These are phyloP conservation scores for Trachythela sp. DNA, from an alignment of 64 coral and sea anemone genomes.

Conservation along the genomic window DNA sequence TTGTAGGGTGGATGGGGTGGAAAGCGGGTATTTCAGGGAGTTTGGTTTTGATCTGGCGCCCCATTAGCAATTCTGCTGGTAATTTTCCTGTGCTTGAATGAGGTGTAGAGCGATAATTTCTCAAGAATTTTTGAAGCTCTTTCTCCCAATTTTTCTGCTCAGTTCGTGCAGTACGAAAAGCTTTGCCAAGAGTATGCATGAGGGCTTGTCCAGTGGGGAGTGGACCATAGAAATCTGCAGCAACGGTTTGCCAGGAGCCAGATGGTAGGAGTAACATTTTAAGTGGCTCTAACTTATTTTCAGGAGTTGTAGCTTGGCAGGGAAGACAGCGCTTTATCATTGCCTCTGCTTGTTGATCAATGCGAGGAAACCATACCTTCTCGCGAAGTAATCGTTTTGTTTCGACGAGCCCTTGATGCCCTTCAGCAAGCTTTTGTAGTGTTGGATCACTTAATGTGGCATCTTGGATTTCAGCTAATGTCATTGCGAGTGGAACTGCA, in stretches of 20 bases:
- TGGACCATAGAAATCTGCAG: background rate
- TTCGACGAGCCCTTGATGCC: background rate
- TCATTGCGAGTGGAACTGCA: background rate
- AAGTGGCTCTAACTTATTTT: background rate
- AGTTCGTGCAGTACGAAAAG: conserved; percentile 2
- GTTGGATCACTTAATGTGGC: background rate
- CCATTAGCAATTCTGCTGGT: conserved; percentile 14
- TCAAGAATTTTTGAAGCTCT: conserved; percentile 35
- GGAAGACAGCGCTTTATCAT: background rate
- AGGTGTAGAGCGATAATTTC: conserved; percentile 34
- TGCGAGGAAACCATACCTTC: background rate
- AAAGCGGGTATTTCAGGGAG: background rate
- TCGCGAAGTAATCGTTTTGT: background rate
- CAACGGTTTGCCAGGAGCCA: background rate
- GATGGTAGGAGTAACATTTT: background rate
- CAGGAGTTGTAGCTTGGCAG: background rate
- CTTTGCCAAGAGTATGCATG: background rate
- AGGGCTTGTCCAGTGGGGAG: background rate
- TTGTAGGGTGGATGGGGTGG: background rate
- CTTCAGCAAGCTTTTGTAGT: background rate
- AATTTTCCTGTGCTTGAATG: conserved; percentile 12
- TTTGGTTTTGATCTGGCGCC: conserved; percentile 11
- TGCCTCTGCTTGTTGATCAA: background rate
- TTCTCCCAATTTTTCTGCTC: background rate
- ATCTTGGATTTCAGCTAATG: background rate